Percentiles rank a stretch among this genome's conserved stretches.
Evolutionary conservation across 2,797 vertebrate species (phyloP).

Genomic region (Lerista edwardsae): DNA sequence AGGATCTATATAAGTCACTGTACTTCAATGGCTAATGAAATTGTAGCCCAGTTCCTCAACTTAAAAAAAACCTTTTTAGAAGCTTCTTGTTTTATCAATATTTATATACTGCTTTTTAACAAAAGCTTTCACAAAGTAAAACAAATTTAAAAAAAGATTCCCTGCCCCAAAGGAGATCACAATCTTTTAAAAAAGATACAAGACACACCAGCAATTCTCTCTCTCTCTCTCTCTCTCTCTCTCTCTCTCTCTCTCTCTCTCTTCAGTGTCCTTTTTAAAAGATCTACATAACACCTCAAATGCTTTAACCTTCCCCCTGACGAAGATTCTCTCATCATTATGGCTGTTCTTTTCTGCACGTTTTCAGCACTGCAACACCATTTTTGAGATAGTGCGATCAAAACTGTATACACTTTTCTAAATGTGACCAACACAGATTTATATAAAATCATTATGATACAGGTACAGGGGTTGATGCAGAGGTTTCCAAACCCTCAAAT

Average conservation of each 20-base stretch:
- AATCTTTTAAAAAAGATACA: no score
- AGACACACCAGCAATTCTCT: no score
- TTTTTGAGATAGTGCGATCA: neutral
- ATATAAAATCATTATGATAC: neutral
- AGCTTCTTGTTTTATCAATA: no score
- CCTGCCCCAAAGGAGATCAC: no score
- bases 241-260: no score
- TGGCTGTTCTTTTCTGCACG: neutral
- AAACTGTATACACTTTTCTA: neutral
- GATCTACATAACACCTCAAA: neutral
- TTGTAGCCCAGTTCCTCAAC: neutral
- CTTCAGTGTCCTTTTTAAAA: neutral
- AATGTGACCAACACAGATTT: neutral
- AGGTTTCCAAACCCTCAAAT: neutral
- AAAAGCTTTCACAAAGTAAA: no score
- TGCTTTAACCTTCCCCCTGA: no score
- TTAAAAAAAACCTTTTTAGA: neutral
- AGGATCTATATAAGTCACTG: neutral
- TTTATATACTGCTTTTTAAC: no score
- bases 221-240: no score
- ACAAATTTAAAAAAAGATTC: no score
- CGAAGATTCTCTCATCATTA: neutral
- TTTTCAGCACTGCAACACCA: neutral
- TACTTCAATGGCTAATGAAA: slow-evolving; percentile 13
- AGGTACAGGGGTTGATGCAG: neutral